Base-by-base conservation (phyloP, 2,888 invertebrate genomes). In the Netelia virgata region DNA sequence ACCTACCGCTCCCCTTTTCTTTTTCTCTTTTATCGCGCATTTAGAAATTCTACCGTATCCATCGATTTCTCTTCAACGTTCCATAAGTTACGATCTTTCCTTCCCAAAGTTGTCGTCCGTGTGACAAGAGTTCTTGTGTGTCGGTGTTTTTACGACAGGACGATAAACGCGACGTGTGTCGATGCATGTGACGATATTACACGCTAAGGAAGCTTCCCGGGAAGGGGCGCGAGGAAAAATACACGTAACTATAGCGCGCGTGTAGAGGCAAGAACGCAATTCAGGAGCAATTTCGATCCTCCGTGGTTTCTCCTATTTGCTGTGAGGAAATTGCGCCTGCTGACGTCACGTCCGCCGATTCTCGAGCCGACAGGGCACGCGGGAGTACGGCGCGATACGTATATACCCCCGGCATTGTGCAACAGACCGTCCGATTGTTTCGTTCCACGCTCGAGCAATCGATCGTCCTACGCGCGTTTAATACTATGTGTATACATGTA, bases 261-360 rank as follows among this genome's bases (percentile, higher is more conserved):
- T 14, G 20, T 28, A 53, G 53, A 69, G 73, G 63, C 57, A 70
- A 50, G 64, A 68, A 57, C 72, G 64, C 83, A 80, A 83, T 85
- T 85, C 76, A 76, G 88, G 90, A 89, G 91, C 92, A 91, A 92
- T 92, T 92, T 92, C 90, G 91, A 90, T 90, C 91, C 84, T 92
- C 92, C 91, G 91, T 91, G 92, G 92, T 92, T 92, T 92, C 92
- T 92, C 91, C 92, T 92, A 92, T 92, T 92, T 92, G 91, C 90
- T 87, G 28, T 91, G 89, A 91, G 87, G 92, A 92, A 92, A 92
- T 92, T 92, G 92, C 92, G 90, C 92, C 91, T 91, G 92, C 92
- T 92, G 92, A 92, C 92, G 92, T 92, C 92, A 91, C 91, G 91
- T 92, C 92, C 92, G 92, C 90, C 91, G 90, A 88, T 89, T 90